Percentiles rank a stretch among this genome's conserved stretches.
These are phyloP conservation scores for Paedocypris micromegethes DNA, from an alignment of 2,797 vertebrate species.

Conservation along the genomic window DNA sequence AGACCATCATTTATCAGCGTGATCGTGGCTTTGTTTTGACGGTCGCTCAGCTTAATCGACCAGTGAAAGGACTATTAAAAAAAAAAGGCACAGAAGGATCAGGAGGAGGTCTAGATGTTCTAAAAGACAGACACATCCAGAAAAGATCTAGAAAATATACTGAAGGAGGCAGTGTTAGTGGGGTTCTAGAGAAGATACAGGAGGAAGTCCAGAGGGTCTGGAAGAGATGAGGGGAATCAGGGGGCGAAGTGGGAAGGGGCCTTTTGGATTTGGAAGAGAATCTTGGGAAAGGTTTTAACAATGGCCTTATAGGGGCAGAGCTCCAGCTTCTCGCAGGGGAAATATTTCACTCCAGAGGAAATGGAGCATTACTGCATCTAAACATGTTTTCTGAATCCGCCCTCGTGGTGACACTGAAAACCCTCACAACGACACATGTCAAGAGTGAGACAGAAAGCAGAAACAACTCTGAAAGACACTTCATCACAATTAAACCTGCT, in stretches of 20 bases:
- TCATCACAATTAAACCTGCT: too few relatives aligned
- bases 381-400: conserved; percentile 34
- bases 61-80: too few relatives aligned
- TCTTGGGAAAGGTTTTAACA: conserved; percentile 18
- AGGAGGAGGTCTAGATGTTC: too few relatives aligned
- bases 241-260: background rate
- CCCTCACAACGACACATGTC: background rate
- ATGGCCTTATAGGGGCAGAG: conserved; percentile 30
- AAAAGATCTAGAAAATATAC: too few relatives aligned
- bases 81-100: too few relatives aligned
- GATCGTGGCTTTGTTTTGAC: too few relatives aligned
- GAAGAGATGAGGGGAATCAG: conserved; percentile 17
- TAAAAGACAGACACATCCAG: too few relatives aligned
- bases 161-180: too few relatives aligned
- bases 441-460: too few relatives aligned
- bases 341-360: conserved; percentile 36
- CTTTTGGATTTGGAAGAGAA: background rate
- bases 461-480: too few relatives aligned
- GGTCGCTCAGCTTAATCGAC: too few relatives aligned
- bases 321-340: conserved; percentile 19
- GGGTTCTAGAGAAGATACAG: background rate
- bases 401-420: conserved; percentile 7
- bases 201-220: conserved; percentile 12
- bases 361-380: conserved; percentile 17
- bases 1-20: too few relatives aligned